Conservation (phyloP, 1,140 invertebrate species). For the Drosophila insularis region DNA sequence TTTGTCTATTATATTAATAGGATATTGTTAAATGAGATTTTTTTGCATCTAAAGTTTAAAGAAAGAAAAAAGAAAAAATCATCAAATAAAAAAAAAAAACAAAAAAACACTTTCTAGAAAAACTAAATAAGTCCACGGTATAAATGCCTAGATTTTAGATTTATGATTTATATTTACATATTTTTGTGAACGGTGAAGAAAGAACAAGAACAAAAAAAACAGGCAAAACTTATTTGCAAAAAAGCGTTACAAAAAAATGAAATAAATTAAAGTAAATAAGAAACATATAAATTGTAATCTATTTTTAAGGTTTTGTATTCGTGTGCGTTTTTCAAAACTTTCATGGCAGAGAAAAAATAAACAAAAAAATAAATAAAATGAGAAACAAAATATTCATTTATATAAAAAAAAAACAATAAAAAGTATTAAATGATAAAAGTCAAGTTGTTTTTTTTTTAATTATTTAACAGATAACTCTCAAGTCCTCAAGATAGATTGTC, state of each 20-base stretch:
- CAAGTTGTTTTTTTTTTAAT: too few species aligned
- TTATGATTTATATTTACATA: slow-evolving; percentile 42
- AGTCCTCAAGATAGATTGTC: too few species aligned
- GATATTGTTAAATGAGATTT: slow-evolving; percentile 41
- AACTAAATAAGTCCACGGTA: slow-evolving; percentile 24
- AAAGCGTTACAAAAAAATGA: neutral
- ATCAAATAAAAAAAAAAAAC: slow-evolving; percentile 4
- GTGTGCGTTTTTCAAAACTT: slow-evolving; percentile 54
- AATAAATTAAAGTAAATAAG: neutral
- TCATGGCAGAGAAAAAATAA: slow-evolving; percentile 37
- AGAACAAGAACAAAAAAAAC: neutral
- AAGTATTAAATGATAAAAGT: neutral
- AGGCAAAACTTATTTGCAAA: slow-evolving; percentile 1
- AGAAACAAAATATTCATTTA: slow-evolving; percentile 18
- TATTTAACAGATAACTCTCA: too few species aligned
- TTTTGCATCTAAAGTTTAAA: slow-evolving; percentile 14
- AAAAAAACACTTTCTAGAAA: neutral
- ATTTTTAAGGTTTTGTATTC: slow-evolving; percentile 46
- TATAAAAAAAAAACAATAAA: slow-evolving; percentile 18
- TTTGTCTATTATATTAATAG: slow-evolving; percentile 80
- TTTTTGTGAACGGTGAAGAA: slow-evolving; percentile 25
- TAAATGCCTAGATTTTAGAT: slow-evolving; percentile 29
- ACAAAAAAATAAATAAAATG: slow-evolving; percentile 12
- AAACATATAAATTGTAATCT: slow-evolving; percentile 34
- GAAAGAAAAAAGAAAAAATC: slow-evolving; percentile 17